Evolutionary conservation across 2,113 vertebrate genomes (phyloP).

Genomic region (Mus musculus): DNA sequence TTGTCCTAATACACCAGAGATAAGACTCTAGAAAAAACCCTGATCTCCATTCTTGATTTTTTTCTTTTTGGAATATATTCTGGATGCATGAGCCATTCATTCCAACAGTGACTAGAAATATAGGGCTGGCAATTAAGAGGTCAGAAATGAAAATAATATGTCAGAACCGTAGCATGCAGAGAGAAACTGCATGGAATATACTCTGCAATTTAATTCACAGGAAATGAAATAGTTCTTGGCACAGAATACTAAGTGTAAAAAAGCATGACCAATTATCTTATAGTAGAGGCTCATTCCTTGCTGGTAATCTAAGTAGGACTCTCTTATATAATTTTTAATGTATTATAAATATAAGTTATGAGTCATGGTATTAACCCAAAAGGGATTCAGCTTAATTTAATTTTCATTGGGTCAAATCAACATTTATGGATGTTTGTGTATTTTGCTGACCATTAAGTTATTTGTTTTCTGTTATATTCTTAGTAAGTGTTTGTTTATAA

Average conservation of each 20-base stretch:
- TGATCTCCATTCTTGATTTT: neutral
- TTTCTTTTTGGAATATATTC: neutral
- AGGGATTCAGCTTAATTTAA: constrained; percentile 58
- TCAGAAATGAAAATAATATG: neutral
- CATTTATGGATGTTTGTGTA: constrained; percentile 19
- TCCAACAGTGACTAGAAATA: neutral
- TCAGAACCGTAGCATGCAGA: neutral
- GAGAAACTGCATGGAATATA: neutral
- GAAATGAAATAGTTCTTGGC: neutral
- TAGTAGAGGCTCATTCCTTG: neutral
- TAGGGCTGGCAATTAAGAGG: neutral
- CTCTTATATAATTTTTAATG: constrained; percentile 3
- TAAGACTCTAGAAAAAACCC: neutral
- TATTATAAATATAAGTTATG: constrained; percentile 53
- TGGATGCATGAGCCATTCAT: neutral
- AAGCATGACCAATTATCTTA: neutral
- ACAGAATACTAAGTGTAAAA: neutral
- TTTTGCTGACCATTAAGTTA: constrained; percentile 35
- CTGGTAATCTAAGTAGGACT: neutral
- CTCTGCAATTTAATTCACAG: neutral
- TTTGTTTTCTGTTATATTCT: constrained; percentile 23
- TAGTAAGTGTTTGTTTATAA: constrained; percentile 5
- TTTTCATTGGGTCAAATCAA: constrained; percentile 37
- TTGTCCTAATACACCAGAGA: neutral
- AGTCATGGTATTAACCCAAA: constrained; percentile 11